These are phyloP conservation scores for Campylomormyrus numenius DNA, from an alignment of 2,113 vertebrate species.

Conservation along the genomic window DNA sequence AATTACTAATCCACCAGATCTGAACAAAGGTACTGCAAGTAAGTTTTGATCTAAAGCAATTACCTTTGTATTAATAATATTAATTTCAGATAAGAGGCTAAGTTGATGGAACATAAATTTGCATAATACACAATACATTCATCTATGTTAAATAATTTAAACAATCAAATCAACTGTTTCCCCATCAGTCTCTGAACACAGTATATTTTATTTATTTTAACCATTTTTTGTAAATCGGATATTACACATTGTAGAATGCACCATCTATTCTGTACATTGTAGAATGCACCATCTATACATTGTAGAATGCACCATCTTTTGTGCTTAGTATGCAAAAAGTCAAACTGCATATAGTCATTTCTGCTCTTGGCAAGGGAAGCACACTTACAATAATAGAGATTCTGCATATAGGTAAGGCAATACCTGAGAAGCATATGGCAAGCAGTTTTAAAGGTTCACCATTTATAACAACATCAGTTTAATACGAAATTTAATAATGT, in stretches of 20 bases:
- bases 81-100: constrained; percentile 30
- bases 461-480: background rate
- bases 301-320: background rate
- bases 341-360: background rate
- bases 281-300: background rate
- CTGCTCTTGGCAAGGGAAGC: background rate
- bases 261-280: background rate
- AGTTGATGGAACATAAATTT: constrained; percentile 16
- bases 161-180: background rate
- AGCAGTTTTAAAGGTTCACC: background rate
- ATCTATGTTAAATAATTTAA: background rate
- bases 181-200: background rate
- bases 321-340: background rate
- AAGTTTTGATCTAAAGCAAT: constrained; percentile 53
- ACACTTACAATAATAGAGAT: background rate
- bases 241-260: background rate
- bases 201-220: background rate
- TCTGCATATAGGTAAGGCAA: background rate
- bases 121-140: background rate
- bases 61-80: constrained; percentile 35
- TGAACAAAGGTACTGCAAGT: constrained; percentile 33
- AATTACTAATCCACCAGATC: constrained; percentile 44
- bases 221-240: background rate
- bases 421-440: background rate
- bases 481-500: background rate